phyloP scores from a whole-genome alignment of 1,140 invertebrate genomes.

The Sitodiplosis mosellana region DNA sequence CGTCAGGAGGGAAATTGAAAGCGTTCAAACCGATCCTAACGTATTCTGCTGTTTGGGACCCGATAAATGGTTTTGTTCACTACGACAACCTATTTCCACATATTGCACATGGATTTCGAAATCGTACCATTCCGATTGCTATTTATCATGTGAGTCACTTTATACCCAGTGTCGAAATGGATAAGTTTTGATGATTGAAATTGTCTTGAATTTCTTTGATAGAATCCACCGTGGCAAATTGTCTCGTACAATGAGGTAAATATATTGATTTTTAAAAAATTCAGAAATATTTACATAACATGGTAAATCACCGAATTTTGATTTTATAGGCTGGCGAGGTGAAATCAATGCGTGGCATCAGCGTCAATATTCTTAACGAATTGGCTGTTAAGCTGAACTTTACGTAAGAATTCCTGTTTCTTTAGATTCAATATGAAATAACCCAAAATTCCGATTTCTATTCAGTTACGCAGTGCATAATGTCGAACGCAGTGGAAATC shows the following conservation, averaged over 20 bases:
- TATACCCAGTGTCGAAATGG: too few relatives aligned
- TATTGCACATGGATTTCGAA: conserved; percentile 53
- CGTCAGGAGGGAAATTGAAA: not conserved
- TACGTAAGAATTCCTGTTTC: conserved; percentile 38
- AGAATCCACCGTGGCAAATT: conserved; percentile 78
- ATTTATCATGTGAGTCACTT: conserved; percentile 52
- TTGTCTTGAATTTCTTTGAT: conserved; percentile 13
- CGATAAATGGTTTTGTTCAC: conserved; percentile 37
- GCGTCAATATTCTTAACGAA: conserved; percentile 64
- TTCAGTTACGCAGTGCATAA: too few relatives aligned
- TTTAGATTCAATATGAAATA: too few relatives aligned
- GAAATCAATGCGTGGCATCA: conserved; percentile 40
- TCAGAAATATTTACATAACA: too few relatives aligned
- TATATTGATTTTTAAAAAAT: too few relatives aligned
- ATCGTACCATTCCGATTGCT: conserved; percentile 44
- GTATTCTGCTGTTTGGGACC: conserved; percentile 44
- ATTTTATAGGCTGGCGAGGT: conserved; percentile 34
- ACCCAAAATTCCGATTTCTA: too few relatives aligned
- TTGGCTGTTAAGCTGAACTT: conserved; percentile 67
- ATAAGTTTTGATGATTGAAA: not conserved
- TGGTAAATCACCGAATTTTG: too few relatives aligned
- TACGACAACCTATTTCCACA: conserved; percentile 60
- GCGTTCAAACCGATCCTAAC: not conserved
- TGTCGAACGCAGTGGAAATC: too few relatives aligned
- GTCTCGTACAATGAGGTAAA: conserved; percentile 33